Evolutionary conservation across 2,888 invertebrate species (phyloP).

Genomic region (Eubasilissa splendida): DNA sequence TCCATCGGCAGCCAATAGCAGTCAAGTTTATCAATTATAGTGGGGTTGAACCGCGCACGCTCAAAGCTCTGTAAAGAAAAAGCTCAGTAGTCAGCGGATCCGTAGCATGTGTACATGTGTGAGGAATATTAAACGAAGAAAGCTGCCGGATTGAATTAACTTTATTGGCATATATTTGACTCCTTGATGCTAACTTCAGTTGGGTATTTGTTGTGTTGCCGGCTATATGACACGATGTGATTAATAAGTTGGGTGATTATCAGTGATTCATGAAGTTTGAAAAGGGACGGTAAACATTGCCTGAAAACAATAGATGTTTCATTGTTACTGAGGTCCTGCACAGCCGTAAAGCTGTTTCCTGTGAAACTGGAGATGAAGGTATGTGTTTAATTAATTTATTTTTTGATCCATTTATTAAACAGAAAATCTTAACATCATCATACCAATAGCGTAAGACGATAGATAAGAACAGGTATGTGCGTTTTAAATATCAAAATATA

Average conservation of each 20-base stretch:
- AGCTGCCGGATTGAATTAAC: background rate
- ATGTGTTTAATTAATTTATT: conserved; percentile 6
- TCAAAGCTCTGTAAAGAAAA: conserved; percentile 31
- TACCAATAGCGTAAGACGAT: too few relatives aligned
- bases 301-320: conserved; percentile 6
- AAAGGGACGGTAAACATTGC: background rate
- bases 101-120: conserved; percentile 2
- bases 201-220: background rate
- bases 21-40: background rate
- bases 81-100: conserved; percentile 34
- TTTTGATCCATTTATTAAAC: too few relatives aligned
- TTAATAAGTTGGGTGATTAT: conserved; percentile 18
- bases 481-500: too few relatives aligned
- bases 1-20: conserved; percentile 1
- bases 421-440: too few relatives aligned
- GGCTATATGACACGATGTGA: background rate
- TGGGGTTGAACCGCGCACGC: conserved; percentile 33
- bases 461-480: too few relatives aligned
- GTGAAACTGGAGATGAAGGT: conserved; percentile 57
- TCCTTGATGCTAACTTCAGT: background rate
- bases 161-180: background rate
- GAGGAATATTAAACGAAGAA: background rate
- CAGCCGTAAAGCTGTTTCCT: conserved; percentile 52
- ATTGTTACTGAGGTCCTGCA: conserved; percentile 1
- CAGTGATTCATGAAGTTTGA: conserved; percentile 16